Evolutionary conservation across 2,113 vertebrate genomes (phyloP).

Genomic region (Amphilophus citrinellus): DNA sequence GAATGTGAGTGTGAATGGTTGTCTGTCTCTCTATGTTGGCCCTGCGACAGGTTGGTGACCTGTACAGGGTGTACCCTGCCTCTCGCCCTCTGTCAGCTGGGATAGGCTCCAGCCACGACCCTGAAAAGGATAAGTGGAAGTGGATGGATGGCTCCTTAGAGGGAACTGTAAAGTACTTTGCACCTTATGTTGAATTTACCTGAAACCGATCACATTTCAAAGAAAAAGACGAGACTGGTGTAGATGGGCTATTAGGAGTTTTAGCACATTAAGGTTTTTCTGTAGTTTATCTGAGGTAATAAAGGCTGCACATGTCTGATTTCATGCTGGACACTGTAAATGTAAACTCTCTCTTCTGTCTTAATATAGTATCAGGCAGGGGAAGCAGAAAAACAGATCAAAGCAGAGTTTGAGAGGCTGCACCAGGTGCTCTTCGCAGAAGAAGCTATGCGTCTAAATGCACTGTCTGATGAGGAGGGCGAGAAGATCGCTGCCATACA

Average conservation of each 20-base stretch:
- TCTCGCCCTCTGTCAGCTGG: too few relatives aligned
- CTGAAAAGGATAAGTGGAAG: too few relatives aligned
- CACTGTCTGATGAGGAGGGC: slow-evolving; percentile 68
- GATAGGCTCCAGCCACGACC: too few relatives aligned
- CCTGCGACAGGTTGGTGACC: too few relatives aligned
- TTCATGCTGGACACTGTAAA: not conserved
- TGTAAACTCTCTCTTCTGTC: not conserved
- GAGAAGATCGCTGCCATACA: slow-evolving; percentile 57
- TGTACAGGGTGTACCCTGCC: too few relatives aligned
- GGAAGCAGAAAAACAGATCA: slow-evolving; percentile 74
- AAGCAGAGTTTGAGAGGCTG: slow-evolving; percentile 75
- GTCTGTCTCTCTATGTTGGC: too few relatives aligned
- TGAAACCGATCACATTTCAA: not conserved
- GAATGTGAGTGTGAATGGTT: too few relatives aligned
- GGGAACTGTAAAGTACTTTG: not conserved
- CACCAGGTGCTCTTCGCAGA: slow-evolving; percentile 56
- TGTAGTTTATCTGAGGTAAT: not conserved
- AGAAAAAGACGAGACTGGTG: not conserved
- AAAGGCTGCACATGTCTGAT: not conserved
- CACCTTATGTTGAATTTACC: not conserved
- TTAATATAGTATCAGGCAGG: slow-evolving; percentile 68
- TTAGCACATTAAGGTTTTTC: not conserved
- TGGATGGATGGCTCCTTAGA: not conserved
- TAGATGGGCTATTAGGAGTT: not conserved
- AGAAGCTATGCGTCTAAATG: slow-evolving; percentile 63